Percentiles rank a stretch among this genome's conserved stretches.
These are phyloP conservation scores for Passer domesticus DNA, from an alignment of 2,113 vertebrate species.

Conservation along the genomic window DNA sequence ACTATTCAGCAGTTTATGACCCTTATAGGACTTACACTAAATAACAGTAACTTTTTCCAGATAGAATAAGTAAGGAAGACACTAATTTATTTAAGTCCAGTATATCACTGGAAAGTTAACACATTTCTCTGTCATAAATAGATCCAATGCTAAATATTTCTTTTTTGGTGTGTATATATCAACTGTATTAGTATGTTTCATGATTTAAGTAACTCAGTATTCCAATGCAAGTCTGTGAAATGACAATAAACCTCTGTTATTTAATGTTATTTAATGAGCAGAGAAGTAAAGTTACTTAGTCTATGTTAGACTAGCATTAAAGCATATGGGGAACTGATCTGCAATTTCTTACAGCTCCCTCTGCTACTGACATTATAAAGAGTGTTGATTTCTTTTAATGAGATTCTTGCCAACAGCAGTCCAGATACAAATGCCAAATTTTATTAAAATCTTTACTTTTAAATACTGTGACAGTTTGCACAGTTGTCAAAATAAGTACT, in stretches of 20 bases:
- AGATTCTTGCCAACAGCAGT: background rate
- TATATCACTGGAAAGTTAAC: background rate
- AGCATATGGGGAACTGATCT: background rate
- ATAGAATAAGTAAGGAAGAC: background rate
- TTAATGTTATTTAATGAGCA: background rate
- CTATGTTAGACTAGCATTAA: background rate
- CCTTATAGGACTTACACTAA: background rate
- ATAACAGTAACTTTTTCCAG: background rate
- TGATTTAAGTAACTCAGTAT: background rate
- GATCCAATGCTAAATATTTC: background rate
- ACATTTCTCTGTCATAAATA: background rate
- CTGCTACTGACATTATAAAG: conserved; percentile 4
- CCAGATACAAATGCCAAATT: conserved; percentile 1
- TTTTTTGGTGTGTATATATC: background rate
- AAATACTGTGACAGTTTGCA: conserved; percentile 2
- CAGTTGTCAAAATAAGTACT: background rate
- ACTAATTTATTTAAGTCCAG: background rate
- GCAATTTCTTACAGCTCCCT: conserved; percentile 1
- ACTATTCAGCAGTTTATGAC: background rate
- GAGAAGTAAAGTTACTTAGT: background rate
- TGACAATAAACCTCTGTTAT: background rate
- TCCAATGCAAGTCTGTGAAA: background rate
- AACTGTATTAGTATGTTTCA: background rate
- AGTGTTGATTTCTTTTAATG: background rate
- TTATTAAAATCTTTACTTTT: conserved; percentile 32